Percentiles rank a stretch among this genome's conserved stretches.
These are phyloP conservation scores for Notoglanidium macrostoma DNA, from an alignment of 2,797 vertebrate genomes.

Conservation along the genomic window DNA sequence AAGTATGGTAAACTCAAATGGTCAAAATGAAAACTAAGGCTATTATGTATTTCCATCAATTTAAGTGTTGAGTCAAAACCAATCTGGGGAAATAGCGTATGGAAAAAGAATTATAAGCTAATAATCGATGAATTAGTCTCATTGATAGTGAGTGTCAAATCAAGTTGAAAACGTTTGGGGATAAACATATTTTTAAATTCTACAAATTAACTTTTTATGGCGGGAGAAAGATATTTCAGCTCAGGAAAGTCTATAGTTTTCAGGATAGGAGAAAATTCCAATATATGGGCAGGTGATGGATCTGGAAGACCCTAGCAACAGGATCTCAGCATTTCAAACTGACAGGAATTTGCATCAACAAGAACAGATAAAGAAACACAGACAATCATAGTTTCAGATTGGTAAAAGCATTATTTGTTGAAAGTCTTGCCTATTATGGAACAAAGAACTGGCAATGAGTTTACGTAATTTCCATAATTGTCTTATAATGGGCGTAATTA, in stretches of 20 bases:
- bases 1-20: not conserved
- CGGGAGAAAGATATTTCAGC: not conserved
- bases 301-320: not conserved
- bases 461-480: slow-evolving; percentile 8
- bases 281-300: not conserved
- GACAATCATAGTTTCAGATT: not conserved
- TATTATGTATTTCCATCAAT: not conserved
- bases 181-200: not conserved
- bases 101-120: not conserved
- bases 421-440: not conserved
- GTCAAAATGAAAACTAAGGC: not conserved
- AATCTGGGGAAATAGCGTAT: not conserved
- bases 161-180: not conserved
- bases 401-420: not conserved
- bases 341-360: not conserved
- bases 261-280: not conserved
- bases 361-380: not conserved
- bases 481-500: slow-evolving; percentile 1
- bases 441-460: not conserved
- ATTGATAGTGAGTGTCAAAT: not conserved
- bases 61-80: not conserved
- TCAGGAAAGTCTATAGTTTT: not conserved
- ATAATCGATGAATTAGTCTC: not conserved
- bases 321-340: not conserved
- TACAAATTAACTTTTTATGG: not conserved